Evolutionary conservation across 1,140 invertebrate genomes (phyloP), one percentile per base, ranked within the genome.

Genomic region (Drosophila lacteicornis): DNA sequence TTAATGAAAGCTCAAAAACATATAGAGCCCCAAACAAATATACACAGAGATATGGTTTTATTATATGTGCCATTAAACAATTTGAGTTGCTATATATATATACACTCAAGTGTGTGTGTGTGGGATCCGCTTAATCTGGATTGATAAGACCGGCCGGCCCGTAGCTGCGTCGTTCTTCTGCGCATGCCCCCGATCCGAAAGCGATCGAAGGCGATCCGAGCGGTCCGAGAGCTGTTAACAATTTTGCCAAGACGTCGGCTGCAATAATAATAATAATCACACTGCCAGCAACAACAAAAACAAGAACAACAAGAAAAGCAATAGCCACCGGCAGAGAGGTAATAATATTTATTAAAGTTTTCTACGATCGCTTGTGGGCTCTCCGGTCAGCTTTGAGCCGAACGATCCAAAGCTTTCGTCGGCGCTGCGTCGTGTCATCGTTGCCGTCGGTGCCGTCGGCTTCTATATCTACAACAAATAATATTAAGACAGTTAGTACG

Each of bases 401-500:
- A 80, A 59, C 58, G 69, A 65, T 65, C 71, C 68, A 47, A 47
- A 66, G 80, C 51, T 67, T 80, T 58, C 80, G 75, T 59, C 47
- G 69, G 33, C 66, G 62, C 25, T 77, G 27, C 40, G 60, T 63
- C 36, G 27, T 60, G 53, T 49, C 17, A 73, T 30, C 58, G 76
- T 17, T 46, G 70, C 17, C 27, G 76, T 65, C 57, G 80, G 59
- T 59, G 84, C 61, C 59, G 78, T 76, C 87, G 86, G 83, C 81
- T 86, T 86, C 87, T 91, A 87, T 91, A 91, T 91, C 87, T 91
- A 91, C 87, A 91, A 91, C 83, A 91, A 90, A 91, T 91, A 91
- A 91, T 91, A 90, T 90, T 84, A 91, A 91, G 82, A 91, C 90
- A 91, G 90, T 91, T 91, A 91, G 90, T 91, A 88, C 82, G 90